Conservation (phyloP, 2,797 vertebrate genomes). For the Sebastes steindachneri region DNA sequence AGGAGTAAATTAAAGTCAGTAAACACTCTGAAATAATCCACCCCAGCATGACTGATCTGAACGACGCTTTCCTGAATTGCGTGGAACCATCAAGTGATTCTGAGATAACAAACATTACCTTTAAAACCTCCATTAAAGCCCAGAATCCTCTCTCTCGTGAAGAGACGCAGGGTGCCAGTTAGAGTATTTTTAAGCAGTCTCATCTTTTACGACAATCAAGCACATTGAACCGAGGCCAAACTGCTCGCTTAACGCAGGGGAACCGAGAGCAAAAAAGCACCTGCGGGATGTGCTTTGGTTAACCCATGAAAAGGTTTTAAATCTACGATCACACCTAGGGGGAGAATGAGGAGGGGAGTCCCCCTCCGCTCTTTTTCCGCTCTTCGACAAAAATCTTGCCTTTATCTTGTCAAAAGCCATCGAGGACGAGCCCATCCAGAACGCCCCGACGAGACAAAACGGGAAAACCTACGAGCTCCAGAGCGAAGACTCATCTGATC, state of each 20-base stretch:
- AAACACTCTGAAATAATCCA: slow-evolving; percentile 27
- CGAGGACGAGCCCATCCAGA: slow-evolving; percentile 59
- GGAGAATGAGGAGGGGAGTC: slow-evolving; percentile 31
- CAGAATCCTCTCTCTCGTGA: slow-evolving; percentile 25
- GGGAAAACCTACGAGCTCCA: slow-evolving; percentile 63
- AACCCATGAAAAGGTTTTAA: slow-evolving; percentile 77
- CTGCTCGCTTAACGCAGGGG: slow-evolving; percentile 38
- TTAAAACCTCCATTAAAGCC: slow-evolving; percentile 34
- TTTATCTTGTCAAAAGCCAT: slow-evolving; percentile 73
- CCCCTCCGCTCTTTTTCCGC: not conserved
- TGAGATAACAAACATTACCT: slow-evolving; percentile 30
- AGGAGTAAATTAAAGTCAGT: slow-evolving; percentile 43
- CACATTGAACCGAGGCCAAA: slow-evolving; percentile 62
- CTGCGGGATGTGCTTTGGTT: slow-evolving; percentile 74
- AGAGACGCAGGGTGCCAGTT: slow-evolving; percentile 38
- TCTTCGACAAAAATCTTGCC: slow-evolving; percentile 45
- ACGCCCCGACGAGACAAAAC: slow-evolving; percentile 60
- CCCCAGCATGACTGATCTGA: slow-evolving; percentile 14
- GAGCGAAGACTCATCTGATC: slow-evolving; percentile 74
- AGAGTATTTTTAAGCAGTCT: slow-evolving; percentile 53
- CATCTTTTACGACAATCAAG: slow-evolving; percentile 52
- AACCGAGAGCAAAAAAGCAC: slow-evolving; percentile 61
- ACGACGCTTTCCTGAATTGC: not conserved
- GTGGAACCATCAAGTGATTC: slow-evolving; percentile 25
- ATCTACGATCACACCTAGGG: slow-evolving; percentile 68